Conservation (phyloP, 2,797 vertebrate genomes). For the Galagoides demidoff region DNA sequence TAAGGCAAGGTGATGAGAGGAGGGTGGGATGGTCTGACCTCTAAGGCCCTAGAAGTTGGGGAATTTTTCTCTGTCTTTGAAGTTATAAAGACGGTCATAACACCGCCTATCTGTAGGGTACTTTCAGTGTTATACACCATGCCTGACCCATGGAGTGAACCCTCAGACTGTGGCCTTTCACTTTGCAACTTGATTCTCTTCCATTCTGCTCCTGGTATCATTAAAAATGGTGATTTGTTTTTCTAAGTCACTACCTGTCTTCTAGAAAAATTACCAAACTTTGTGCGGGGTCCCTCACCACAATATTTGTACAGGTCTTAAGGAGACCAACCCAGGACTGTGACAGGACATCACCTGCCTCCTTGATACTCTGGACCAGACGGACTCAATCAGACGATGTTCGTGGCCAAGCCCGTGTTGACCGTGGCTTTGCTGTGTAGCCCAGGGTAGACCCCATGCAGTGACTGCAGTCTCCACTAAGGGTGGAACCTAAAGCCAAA, state of each 20-base stretch:
- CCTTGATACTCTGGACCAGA: background rate
- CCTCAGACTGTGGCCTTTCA: background rate
- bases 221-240: background rate
- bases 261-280: background rate
- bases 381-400: accelerated
- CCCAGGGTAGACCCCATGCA: accelerated
- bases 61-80: background rate
- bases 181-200: background rate
- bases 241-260: background rate
- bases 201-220: background rate
- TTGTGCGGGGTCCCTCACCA: background rate
- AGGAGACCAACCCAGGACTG: background rate
- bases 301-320: background rate
- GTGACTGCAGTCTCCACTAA: no score
- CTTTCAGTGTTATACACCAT: background rate
- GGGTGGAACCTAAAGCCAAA: accelerated
- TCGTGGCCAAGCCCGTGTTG: accelerated
- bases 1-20: background rate
- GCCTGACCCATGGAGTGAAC: background rate
- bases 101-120: background rate
- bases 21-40: background rate
- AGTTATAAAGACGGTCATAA: background rate
- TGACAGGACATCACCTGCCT: background rate
- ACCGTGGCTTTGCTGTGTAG: background rate
- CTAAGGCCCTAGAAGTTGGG: background rate